A percentile compares a stretch with the other conserved stretches of the same genome.
Evolutionary conservation across 2,797 vertebrate genomes (phyloP).

Genomic region (Spizella passerina): DNA sequence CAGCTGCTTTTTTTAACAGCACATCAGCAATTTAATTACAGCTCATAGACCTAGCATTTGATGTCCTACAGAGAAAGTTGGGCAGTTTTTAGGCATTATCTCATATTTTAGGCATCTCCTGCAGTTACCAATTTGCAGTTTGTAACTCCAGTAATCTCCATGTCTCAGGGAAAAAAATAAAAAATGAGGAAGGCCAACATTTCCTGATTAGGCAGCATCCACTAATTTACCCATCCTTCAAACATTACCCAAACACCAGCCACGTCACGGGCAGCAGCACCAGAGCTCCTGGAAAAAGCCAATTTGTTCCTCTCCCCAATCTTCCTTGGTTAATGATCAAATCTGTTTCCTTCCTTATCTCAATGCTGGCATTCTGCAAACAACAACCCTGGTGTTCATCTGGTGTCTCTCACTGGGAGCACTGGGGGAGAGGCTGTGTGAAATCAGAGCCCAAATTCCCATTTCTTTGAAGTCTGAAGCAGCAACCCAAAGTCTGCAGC

Average conservation of each 20-base stretch:
- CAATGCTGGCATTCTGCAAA: background rate
- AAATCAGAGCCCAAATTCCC: background rate
- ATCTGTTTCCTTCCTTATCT: slow-evolving; percentile 36
- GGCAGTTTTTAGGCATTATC: slow-evolving; percentile 55
- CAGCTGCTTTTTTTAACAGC: slow-evolving; percentile 59
- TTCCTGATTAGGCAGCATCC: slow-evolving; percentile 38
- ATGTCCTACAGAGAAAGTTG: slow-evolving; percentile 35
- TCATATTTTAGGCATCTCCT: slow-evolving; percentile 65
- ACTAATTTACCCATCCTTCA: background rate
- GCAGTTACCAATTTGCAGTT: slow-evolving; percentile 61
- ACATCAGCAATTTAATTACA: slow-evolving; percentile 66
- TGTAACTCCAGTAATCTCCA: slow-evolving; percentile 33
- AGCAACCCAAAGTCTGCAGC: background rate
- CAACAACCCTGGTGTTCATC: background rate
- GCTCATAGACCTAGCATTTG: slow-evolving; percentile 47
- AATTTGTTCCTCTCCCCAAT: background rate
- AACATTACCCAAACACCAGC: background rate
- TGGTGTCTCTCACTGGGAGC: background rate
- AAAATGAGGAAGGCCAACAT: background rate
- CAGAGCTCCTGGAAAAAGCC: background rate
- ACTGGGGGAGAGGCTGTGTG: background rate
- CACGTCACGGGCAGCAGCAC: background rate
- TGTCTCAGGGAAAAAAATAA: background rate
- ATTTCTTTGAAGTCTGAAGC: background rate
- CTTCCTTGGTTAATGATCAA: slow-evolving; percentile 20